Conservation (phyloP, 2,797 vertebrate genomes). For the Allobates femoralis region DNA sequence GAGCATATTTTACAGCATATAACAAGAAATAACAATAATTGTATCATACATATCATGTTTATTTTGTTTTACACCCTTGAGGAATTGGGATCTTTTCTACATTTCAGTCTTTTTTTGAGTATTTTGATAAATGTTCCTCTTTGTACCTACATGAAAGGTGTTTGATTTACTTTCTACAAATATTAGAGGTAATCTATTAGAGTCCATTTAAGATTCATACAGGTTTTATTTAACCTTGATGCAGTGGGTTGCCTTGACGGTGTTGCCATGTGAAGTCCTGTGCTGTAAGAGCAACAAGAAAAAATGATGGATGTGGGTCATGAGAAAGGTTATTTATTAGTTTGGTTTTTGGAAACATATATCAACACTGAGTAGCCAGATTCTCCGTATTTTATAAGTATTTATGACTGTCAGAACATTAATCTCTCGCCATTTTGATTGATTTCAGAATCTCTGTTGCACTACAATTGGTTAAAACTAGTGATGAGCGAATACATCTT, state of each 20-base stretch:
- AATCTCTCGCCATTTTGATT: not conserved
- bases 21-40: not conserved
- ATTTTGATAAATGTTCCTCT: constrained; percentile 46
- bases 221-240: constrained; percentile 53
- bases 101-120: constrained; percentile 4
- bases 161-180: constrained; percentile 51
- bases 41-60: constrained; percentile 28
- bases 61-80: constrained; percentile 31
- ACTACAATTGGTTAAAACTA: too few relatives aligned
- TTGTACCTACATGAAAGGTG: constrained; percentile 36
- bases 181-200: constrained; percentile 39
- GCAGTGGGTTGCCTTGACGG: not conserved
- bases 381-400: not conserved
- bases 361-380: not conserved
- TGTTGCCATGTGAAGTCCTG: constrained; percentile 1
- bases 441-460: too few relatives aligned
- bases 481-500: too few relatives aligned
- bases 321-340: constrained; percentile 19
- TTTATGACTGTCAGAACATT: not conserved
- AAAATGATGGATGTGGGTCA: constrained; percentile 31
- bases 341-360: not conserved
- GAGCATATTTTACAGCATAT: not conserved
- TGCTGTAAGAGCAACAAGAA: constrained; percentile 1
- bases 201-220: constrained; percentile 48
- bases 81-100: constrained; percentile 16